Percentiles rank a stretch among this genome's conserved stretches.
Conservation (phyloP, 2,113 vertebrate genomes). For the Toxotes chatareus region DNA sequence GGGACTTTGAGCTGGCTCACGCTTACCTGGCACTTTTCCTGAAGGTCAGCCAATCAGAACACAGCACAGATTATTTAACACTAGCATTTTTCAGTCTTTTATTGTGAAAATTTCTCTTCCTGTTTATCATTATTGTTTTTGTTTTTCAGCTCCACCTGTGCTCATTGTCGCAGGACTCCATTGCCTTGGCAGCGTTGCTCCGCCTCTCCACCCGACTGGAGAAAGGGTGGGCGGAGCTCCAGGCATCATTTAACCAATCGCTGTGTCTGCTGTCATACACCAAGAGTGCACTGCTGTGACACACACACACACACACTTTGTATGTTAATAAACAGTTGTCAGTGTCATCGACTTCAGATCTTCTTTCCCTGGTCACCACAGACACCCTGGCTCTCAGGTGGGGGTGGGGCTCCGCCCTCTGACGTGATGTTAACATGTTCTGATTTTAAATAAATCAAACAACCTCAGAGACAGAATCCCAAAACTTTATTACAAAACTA, state of each 20-base stretch:
- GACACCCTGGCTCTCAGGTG: no score
- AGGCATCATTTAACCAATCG: conserved; percentile 89
- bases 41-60: conserved; percentile 84
- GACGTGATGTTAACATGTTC: no score
- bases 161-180: conserved; percentile 86
- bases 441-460: no score
- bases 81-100: background rate
- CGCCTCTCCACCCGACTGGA: conserved; percentile 85
- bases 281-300: conserved; percentile 92
- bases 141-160: conserved; percentile 89
- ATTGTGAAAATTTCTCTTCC: conserved; percentile 24
- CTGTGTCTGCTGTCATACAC: conserved; percentile 93
- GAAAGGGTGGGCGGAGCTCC: conserved; percentile 89
- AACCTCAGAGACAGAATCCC: no score
- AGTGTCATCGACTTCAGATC: no score
- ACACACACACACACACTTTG: background rate
- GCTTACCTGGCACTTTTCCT: conserved; percentile 94
- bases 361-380: no score
- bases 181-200: conserved; percentile 85
- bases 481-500: no score
- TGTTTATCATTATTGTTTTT: background rate
- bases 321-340: no score
- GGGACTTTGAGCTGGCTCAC: conserved; percentile 94
- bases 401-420: no score
- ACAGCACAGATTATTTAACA: background rate